Evolutionary conservation across 2,797 vertebrate species (phyloP).

Genomic region (Lutjanus campechanus): DNA sequence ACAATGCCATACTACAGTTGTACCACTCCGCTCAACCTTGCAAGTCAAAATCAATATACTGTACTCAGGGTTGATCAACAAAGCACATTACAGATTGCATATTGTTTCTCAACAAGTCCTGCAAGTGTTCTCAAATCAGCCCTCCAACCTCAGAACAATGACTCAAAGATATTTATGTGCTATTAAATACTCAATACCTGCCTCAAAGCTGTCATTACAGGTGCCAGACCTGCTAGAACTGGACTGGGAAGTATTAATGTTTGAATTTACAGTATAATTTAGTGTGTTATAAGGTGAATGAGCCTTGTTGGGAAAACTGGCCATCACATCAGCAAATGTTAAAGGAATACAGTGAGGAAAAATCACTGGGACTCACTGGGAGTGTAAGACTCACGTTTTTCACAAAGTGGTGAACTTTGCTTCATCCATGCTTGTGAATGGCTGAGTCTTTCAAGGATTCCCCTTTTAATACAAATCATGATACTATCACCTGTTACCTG

Average conservation of each 20-base stretch:
- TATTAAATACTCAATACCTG: neutral
- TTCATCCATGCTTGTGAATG: too few relatives aligned
- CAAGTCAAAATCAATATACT: constrained; percentile 3
- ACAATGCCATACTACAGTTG: neutral
- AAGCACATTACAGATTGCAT: neutral
- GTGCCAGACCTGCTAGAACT: neutral
- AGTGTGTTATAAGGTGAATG: neutral
- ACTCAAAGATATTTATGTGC: neutral
- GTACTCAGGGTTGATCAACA: neutral
- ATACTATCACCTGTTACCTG: too few relatives aligned
- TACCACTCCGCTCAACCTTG: neutral
- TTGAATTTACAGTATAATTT: neutral
- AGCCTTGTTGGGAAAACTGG: neutral
- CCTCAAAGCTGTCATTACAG: constrained; percentile 1
- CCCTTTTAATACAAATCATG: too few relatives aligned
- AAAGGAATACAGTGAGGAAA: neutral
- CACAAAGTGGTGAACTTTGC: neutral
- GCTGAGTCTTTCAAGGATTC: too few relatives aligned
- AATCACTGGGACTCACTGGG: neutral
- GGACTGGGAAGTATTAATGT: neutral
- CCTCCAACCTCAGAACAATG: neutral
- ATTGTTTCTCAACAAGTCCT: neutral
- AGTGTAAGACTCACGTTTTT: neutral
- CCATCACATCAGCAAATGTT: neutral
- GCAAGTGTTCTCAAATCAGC: neutral